Evolutionary conservation across 2,888 invertebrate species (phyloP), one percentile per base, ranked within the genome.

Genomic region (Melieria omissa): DNA sequence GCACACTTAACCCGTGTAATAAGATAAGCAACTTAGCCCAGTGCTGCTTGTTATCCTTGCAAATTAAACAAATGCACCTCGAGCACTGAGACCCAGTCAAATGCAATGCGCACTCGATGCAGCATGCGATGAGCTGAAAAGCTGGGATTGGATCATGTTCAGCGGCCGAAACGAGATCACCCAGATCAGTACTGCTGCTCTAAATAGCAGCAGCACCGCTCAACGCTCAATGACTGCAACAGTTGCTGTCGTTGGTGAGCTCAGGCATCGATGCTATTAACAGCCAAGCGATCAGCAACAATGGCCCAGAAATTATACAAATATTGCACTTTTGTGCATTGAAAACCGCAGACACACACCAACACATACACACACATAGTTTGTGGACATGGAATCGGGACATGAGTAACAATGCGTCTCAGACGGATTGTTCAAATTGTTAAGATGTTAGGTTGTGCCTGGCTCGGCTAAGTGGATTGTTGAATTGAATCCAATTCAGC

Each of bases 401-500:
- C 29, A 45, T 14, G 4, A 12, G n/a, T 16, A n/a, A 55, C 52
- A 69, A 62, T 63, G 29, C 16, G 52, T 14, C 2, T 7, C n/a
- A 55, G 60, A 44, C n/a, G 46, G 71, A 65, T 55, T 69, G 60
- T 46, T n/a, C 41, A 64, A 69, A 61, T 67, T 60, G 67, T 67
- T 60, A 61, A 67, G 67, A 60, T 58, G 60, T 67, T 67, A 67
- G 61, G 67, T 60, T 44, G 12, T 67, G 67, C 52, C 61, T 67
- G 72, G 57, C 67, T 63, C 65, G 47, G 52, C 65, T 76, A 77
- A 78, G 76, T 79, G 79, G 80, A 80, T 80, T 78, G 74, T 60
- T 79, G 78, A 78, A 81, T 78, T 81, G 79, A 82, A 81, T 83
- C 81, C 80, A 82, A 83, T 80, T 77, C 79, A 77, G 74, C 66